phyloP scores from a whole-genome alignment of 2,888 invertebrate genomes.

The Yponomeuta sedellus region DNA sequence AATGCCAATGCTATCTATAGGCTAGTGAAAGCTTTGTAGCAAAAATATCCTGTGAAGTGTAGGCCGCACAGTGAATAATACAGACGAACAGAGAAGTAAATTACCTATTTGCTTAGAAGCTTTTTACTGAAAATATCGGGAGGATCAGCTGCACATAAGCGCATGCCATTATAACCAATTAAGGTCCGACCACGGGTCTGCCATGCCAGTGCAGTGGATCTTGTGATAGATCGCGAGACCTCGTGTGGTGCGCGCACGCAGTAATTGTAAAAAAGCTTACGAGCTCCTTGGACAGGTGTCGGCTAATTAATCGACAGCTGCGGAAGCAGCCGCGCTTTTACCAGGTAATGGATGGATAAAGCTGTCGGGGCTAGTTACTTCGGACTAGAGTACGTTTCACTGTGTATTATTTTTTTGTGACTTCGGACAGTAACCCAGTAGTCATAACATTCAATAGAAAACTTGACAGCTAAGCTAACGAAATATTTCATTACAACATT shows the following conservation, averaged over 20 bases:
- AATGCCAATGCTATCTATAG: not conserved
- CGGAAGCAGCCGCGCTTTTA: conserved; percentile 33
- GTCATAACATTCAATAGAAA: not conserved
- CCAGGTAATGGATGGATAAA: not conserved
- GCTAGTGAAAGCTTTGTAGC: too few relatives aligned
- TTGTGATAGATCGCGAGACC: conserved; percentile 54
- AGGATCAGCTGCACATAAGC: conserved; percentile 48
- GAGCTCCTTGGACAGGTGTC: conserved; percentile 48
- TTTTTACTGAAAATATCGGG: not conserved
- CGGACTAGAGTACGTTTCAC: not conserved
- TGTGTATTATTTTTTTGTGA: not conserved
- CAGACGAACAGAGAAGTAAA: too few relatives aligned
- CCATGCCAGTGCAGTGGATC: conserved; percentile 25
- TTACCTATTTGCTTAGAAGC: too few relatives aligned
- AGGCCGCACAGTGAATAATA: too few relatives aligned
- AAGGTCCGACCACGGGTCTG: not conserved
- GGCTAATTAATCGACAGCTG: conserved; percentile 59
- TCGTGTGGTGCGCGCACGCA: conserved; percentile 34
- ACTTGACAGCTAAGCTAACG: not conserved
- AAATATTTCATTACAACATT: not conserved
- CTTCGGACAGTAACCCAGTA: not conserved
- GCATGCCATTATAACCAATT: conserved; percentile 46
- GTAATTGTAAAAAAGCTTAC: conserved; percentile 17
- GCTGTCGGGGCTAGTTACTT: conserved; percentile 1
- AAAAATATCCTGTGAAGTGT: not conserved